Base-by-base conservation (phyloP, 2,797 vertebrate genomes). In the Cygnus olor region DNA sequence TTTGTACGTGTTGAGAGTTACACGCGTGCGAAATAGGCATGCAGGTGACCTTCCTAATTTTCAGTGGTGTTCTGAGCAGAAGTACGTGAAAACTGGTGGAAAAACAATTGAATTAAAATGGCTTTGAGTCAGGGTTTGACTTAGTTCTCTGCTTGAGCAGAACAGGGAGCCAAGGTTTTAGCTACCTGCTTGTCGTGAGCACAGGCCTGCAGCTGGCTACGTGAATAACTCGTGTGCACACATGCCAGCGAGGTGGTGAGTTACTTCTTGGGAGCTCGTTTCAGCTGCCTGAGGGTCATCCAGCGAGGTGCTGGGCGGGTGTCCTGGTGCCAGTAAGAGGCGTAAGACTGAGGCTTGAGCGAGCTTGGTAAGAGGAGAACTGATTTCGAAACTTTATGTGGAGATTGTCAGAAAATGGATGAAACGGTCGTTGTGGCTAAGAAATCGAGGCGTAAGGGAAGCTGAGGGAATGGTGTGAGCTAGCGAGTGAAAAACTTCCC, bases 171-270 rank as follows among this genome's bases (percentile, higher is more conserved):
- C 49, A 5, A 51, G 49, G 49, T 51, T 51, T 27, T 13, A 15
- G 49, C 15, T 51, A 49, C 13, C 9, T 58, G 61, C 56, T 56
- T 17, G 2, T 30, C 2, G 0, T 10, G 70, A 8, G 58, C 13
- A 4, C 4, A 0, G 19, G 4, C 0, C 1, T 47, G 5, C 56
- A 14, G 19, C 69, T 40, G 53, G n/a, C 27, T 38, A 0, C 8
- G 0, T 1, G 20, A 25, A 2, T 21, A 27, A 27, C 4, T 1
- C 13, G 22, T 13, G 44, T 19, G 40, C 4, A 2, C 6, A 1
- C 11, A 0, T 3, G 7, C 22, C 45, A 1, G 1, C 15, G 49
- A 19, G 1, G 1, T 1, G 36, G 6, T 5, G 30, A 42, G 77
- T 17, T 16, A 3, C 4, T 36, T 56, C 21, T 6, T 30, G 42